These are phyloP conservation scores for Heliothis subflexa DNA, from an alignment of 1,140 invertebrate species.

Conservation along the genomic window DNA sequence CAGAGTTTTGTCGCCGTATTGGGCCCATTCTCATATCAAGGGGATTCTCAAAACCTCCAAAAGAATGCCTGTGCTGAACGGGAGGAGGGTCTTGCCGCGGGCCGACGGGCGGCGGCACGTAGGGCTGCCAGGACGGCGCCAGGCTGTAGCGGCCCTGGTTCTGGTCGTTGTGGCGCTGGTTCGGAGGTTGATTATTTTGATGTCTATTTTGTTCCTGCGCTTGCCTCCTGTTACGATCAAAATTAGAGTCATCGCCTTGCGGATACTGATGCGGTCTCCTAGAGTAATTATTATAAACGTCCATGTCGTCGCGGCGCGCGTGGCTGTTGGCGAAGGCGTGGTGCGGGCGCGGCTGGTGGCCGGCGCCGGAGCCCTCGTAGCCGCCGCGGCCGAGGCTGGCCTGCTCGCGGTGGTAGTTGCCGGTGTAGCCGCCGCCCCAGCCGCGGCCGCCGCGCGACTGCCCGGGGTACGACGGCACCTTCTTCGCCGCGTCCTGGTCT, in stretches of 20 bases:
- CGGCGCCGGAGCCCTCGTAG: conserved; percentile 57
- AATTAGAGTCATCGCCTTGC: conserved; percentile 60
- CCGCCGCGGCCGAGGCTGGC: conserved; percentile 73
- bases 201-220: conserved; percentile 54
- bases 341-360: conserved; percentile 63
- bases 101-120: conserved; percentile 56
- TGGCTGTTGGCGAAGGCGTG: conserved; percentile 58
- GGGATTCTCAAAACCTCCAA: conserved; percentile 74
- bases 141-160: conserved; percentile 61
- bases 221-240: conserved; percentile 61
- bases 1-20: conserved; percentile 40
- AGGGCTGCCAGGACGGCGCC: conserved; percentile 56
- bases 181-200: conserved; percentile 45
- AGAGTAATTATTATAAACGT: conserved; percentile 62
- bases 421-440: conserved; percentile 78
- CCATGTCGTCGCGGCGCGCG: conserved; percentile 61
- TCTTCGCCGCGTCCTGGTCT: conserved; percentile 68
- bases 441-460: conserved; percentile 79
- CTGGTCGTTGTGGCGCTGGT: conserved; percentile 39
- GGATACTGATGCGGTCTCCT: conserved; percentile 62
- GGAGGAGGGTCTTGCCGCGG: conserved; percentile 50
- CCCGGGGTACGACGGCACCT: conserved; percentile 88
- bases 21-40: conserved; percentile 72
- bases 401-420: conserved; percentile 79
- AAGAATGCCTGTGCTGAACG: conserved; percentile 60